These are phyloP conservation scores for Melanchra persicariae DNA, from an alignment of 2,888 invertebrate species.

Conservation along the genomic window DNA sequence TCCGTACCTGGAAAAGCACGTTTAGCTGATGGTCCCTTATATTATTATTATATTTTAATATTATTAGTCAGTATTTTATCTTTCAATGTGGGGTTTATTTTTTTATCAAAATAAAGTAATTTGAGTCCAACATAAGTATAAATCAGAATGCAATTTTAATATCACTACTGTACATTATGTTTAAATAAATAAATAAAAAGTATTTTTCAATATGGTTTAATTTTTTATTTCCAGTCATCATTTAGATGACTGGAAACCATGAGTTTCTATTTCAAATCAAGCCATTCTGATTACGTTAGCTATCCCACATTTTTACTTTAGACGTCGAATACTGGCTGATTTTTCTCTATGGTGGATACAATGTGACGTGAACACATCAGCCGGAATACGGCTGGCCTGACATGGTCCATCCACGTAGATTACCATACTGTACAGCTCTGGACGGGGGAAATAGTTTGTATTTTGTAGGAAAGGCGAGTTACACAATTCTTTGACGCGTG, in stretches of 20 bases:
- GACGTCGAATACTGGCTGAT: not conserved
- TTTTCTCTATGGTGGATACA: constrained; percentile 1
- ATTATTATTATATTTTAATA: no score
- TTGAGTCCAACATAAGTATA: no score
- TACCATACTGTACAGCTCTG: not conserved
- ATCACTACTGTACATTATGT: not conserved
- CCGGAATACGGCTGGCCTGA: not conserved
- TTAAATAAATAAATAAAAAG: not conserved
- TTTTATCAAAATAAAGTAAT: no score
- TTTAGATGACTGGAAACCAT: no score
- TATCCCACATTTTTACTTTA: not conserved
- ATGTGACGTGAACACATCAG: constrained; percentile 16
- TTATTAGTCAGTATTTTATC: no score
- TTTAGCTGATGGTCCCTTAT: no score
- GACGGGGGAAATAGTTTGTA: not conserved
- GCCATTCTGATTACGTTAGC: not conserved
- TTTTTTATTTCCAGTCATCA: not conserved
- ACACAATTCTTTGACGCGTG: not conserved
- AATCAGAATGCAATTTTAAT: no score
- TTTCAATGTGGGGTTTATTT: no score
- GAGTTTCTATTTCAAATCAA: not conserved
- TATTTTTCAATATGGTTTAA: not conserved
- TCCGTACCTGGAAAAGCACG: no score
- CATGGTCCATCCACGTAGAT: not conserved
- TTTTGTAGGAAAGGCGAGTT: not conserved